Evolutionary conservation across 2,113 vertebrate species (phyloP).

Genomic region (Anas platyrhynchos): DNA sequence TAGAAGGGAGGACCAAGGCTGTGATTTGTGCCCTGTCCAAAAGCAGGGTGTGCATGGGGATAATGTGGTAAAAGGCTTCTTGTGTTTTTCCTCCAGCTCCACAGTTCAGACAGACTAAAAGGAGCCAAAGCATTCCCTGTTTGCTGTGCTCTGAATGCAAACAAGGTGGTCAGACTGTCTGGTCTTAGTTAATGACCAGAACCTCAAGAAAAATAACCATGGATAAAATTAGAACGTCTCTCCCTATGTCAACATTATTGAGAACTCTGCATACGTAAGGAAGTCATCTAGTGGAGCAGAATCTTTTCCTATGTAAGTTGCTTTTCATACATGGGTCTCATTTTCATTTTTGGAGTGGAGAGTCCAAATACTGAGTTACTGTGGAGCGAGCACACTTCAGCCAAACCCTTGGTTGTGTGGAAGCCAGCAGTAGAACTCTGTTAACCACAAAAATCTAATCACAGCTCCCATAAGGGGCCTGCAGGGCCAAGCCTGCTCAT

Average conservation of each 20-base stretch:
- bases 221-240: not conserved
- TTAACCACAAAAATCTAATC: not conserved
- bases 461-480: not conserved
- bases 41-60: not conserved
- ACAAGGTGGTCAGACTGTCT: not conserved
- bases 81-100: not conserved
- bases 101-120: not conserved
- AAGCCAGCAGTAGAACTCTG: not conserved
- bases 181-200: not conserved
- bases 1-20: not conserved
- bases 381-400: not conserved
- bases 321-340: not conserved
- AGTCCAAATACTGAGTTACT: not conserved
- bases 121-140: not conserved
- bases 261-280: not conserved
- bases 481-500: not conserved
- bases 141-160: not conserved
- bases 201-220: not conserved
- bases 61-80: not conserved
- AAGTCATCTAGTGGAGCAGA: not conserved
- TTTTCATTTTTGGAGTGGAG: not conserved
- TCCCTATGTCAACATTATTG: not conserved
- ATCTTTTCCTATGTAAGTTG: not conserved
- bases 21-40: not conserved
- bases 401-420: not conserved